Evolutionary conservation across 2,888 invertebrate species (phyloP), one percentile per base, ranked within the genome.

Genomic region (Andrena camellia): DNA sequence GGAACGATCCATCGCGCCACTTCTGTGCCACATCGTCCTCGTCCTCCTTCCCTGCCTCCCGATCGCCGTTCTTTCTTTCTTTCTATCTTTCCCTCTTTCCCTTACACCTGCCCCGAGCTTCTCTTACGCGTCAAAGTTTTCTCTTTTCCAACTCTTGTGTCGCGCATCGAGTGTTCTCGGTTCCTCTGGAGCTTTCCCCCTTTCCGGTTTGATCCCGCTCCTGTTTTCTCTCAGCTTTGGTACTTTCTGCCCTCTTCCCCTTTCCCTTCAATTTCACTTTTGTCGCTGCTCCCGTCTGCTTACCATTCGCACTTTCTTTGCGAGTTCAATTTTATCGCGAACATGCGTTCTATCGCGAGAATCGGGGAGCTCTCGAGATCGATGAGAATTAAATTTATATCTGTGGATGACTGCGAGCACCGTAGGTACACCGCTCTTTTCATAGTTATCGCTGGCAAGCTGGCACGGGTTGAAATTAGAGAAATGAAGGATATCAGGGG

Each of bases 1-100:
- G 84, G 78, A 88, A 82, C 78, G 84, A 84, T 86, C 88, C 85
- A 73, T 73, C 64, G 64, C 59, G 77, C 81, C 82, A 68, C 71
- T 84, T 84, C 62, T 74, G 59, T 70, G 70, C 48, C 75, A 66
- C 42, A 35, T 67, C 70, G 31, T 67, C 73, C 54, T 42, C 70
- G 31, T 67, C 75, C 54, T 42, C 60, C 31, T 29, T 50, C 60
- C 42, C 54, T 68, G 52, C 75, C 76, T 54, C 42, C 66, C 57
- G 33, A 78, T 72, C 59, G 62, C 52, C 63, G 60, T 76, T 50
- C 23, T n/a, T 54, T 59, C 60, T 54, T 67, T 31, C 29, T 62
- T 52, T 63, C 29, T 62, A 48, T 63, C 62, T 71, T 31, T 20
- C 69, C 31, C 29, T 33, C 66, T 69, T 31, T 57, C 60, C 17